Conservation (phyloP, 2,888 invertebrate species). For the Ceratothoa steindachneri region DNA sequence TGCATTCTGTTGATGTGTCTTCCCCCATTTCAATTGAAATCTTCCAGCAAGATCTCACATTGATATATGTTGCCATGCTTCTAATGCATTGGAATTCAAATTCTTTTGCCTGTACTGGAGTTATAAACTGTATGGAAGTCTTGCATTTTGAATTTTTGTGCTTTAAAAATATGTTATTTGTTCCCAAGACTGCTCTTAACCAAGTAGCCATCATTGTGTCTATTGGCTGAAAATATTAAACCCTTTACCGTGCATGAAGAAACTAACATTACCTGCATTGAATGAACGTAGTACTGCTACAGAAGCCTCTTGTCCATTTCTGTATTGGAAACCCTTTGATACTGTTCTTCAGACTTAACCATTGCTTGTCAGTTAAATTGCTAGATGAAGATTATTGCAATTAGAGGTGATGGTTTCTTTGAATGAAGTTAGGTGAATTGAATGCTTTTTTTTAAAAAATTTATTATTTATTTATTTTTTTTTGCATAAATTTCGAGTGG, state of each 20-base stretch:
- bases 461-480: too few species aligned
- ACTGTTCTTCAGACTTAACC: not conserved
- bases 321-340: slow-evolving; percentile 4
- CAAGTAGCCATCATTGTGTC: not conserved
- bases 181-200: not conserved
- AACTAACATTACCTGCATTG: too few species aligned
- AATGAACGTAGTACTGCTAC: not conserved
- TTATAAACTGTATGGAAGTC: not conserved
- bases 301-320: not conserved
- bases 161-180: not conserved
- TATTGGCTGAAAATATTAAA: not conserved
- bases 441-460: slow-evolving; percentile 11
- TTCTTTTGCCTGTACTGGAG: not conserved
- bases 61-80: not conserved
- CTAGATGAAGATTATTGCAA: slow-evolving; percentile 9
- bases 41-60: too few species aligned
- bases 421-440: not conserved
- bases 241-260: not conserved
- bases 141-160: not conserved
- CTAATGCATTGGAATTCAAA: not conserved
- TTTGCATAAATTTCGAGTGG: not conserved
- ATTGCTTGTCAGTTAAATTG: not conserved
- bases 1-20: too few species aligned
- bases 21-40: too few species aligned
- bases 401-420: slow-evolving; percentile 7